Evolutionary conservation across 2,797 vertebrate species (phyloP).

Genomic region (Pagetopsis macropterus): DNA sequence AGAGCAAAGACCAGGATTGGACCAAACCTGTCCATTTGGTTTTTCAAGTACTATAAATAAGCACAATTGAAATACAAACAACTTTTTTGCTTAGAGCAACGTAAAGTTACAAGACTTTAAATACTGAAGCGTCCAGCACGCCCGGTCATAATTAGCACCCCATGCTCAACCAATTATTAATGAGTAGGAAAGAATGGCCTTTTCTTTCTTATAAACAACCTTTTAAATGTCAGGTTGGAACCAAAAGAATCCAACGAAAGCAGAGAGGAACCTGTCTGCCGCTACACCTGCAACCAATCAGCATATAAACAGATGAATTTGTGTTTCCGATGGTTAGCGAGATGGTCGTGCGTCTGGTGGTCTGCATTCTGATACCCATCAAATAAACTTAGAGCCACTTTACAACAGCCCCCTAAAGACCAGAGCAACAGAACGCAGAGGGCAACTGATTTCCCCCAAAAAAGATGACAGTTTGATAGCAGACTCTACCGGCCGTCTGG

Average conservation of each 20-base stretch:
- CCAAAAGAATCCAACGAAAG: neutral
- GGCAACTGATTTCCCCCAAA: conserved; percentile 3
- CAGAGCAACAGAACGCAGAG: conserved; percentile 5
- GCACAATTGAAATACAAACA: no score
- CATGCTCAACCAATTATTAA: neutral
- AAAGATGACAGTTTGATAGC: neutral
- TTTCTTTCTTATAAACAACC: neutral
- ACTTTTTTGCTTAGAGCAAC: no score
- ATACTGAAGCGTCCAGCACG: no score
- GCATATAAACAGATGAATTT: conserved; percentile 57
- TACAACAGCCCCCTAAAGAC: conserved; percentile 34
- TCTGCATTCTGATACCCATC: conserved; percentile 78
- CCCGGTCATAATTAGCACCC: neutral
- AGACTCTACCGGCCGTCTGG: neutral
- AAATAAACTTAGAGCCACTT: conserved; percentile 82
- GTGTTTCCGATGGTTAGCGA: conserved; percentile 83
- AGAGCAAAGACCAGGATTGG: no score
- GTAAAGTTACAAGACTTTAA: neutral
- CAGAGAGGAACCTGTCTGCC: conserved; percentile 63
- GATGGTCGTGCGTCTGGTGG: conserved; percentile 74
- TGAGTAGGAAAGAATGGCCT: neutral
- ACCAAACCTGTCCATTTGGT: no score
- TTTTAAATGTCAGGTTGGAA: conserved; percentile 1
- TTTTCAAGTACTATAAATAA: no score
- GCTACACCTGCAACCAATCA: conserved; percentile 89